Evolutionary conservation across 2,888 invertebrate species (phyloP), one percentile per base, ranked within the genome.

Genomic region (Drosophila demipolita): DNA sequence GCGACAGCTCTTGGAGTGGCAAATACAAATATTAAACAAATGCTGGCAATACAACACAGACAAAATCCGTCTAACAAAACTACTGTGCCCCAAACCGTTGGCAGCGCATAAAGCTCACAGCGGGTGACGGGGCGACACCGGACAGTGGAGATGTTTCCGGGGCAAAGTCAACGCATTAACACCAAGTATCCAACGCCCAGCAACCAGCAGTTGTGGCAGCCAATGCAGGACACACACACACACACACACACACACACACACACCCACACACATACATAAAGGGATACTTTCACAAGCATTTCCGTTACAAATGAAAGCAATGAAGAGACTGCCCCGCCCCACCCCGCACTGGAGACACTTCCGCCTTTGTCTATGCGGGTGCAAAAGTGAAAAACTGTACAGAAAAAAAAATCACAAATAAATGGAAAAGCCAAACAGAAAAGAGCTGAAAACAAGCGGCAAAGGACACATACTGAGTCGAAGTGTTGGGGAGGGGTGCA

Each of bases 281-380:
- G 79, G 89, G 89, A 87, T 82, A 87, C 77, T 87, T 87, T 89
- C 81, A 82, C 81, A 89, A 89, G 81, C 90, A 87, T 87, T 87
- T 87, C 87, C 87, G 87, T 73, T 89, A 89, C 89, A 86, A 86
- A 86, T 86, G 85, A 89, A 86, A 84, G 89, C 87, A 83, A 86
- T 83, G 82, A 81, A 81, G 55, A 75, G 79, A 40, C 59, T 53
- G 48, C 50, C 48, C 36, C 33, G 20, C 17, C 40, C 6, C 50
- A 54, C 67, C 26, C 52, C 62, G 62, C 68, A 78, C 50, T 66
- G 74, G 78, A 73, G 74, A 82, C 80, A 89, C 83, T 87, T 89
- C 89, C 87, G 89, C 53, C 73, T 87, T 87, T 80, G 85, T 89
- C 77, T 78, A 82, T 79, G 85, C 65, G 66, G 40, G 49, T 32